Base-by-base conservation (phyloP, 2,113 vertebrate genomes). In the Charadrius vociferus region DNA sequence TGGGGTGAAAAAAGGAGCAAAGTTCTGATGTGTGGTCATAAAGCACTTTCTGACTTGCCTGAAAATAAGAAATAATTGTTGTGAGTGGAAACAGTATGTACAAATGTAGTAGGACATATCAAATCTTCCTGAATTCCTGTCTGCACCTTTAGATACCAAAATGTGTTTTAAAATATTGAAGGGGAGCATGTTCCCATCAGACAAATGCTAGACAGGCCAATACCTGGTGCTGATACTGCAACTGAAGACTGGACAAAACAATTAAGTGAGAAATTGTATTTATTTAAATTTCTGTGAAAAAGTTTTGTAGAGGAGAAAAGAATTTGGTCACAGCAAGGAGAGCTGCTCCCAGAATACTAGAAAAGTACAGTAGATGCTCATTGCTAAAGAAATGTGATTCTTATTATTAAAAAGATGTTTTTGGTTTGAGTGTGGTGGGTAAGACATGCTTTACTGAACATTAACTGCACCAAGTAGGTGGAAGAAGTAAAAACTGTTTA, bases 381-480 rank as follows among this genome's bases (percentile, higher is more conserved):
- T 27, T 91, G 67, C 55, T 91, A 26, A 52, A 58, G 36, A 80
- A 91, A 89, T 79, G 20, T 93, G 88, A 90, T 90, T 86, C 59
- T 50, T 80, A 55, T 86, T 94, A 90, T 34, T 88, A 70, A 80
- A 92, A 91, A 93, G 55, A 67, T 88, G 67, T 19, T 88, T 96
- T 82, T 14, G 1, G 27, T 81, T 94, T 93, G 52, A 92, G 55
- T 43, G 84, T 90, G 55, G 61, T 95, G 82, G 68, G 72, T 73
- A 67, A 78, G 71, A 81, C 59, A 80, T 52, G 36, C 24, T 93
- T 90, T 65, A 68, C 52, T 72, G 80, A 88, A 88, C 43, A 58
- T 32, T 81, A 65, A 82, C 45, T 88, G 32, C 43, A 75, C 13
- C 27, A 87, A 79, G 73, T 77, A 91, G 82, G 90, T 93, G 61